Conservation (phyloP, 2,113 vertebrate species). For the Siniperca chuatsi region DNA sequence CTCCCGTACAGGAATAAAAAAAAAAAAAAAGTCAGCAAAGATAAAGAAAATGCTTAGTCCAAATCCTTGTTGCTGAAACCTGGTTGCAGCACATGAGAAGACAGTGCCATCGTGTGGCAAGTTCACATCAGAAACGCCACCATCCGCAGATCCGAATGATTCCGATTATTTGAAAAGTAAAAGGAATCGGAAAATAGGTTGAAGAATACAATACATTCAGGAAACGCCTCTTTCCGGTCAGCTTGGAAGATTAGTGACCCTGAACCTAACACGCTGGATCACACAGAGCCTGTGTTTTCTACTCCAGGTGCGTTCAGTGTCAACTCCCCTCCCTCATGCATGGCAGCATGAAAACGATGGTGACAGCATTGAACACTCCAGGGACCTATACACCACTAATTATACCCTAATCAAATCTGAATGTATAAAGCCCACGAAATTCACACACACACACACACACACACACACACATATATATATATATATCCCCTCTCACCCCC, state of each 20-base stretch:
- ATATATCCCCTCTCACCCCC: too few species aligned
- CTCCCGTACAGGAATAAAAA: not conserved
- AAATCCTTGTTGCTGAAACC: not conserved
- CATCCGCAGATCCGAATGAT: not conserved
- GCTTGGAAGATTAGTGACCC: not conserved
- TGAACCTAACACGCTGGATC: not conserved
- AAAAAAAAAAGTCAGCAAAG: not conserved
- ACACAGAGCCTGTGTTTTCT: not conserved
- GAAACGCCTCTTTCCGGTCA: not conserved
- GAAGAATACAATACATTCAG: not conserved
- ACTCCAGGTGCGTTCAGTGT: not conserved
- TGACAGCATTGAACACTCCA: too few species aligned
- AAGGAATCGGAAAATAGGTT: not conserved
- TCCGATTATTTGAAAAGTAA: not conserved
- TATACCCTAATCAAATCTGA: too few species aligned
- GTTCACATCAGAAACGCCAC: not conserved
- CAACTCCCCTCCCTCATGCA: not conserved
- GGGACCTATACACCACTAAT: too few species aligned
- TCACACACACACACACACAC: too few species aligned
- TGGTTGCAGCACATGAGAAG: not conserved
- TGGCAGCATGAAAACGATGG: too few species aligned
- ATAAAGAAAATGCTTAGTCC: not conserved
- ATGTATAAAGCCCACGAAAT: too few species aligned
- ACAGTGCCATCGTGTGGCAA: conserved; percentile 63
- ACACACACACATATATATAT: too few species aligned